Base-by-base conservation (phyloP, 2,113 vertebrate genomes). In the Hydropotes inermis region DNA sequence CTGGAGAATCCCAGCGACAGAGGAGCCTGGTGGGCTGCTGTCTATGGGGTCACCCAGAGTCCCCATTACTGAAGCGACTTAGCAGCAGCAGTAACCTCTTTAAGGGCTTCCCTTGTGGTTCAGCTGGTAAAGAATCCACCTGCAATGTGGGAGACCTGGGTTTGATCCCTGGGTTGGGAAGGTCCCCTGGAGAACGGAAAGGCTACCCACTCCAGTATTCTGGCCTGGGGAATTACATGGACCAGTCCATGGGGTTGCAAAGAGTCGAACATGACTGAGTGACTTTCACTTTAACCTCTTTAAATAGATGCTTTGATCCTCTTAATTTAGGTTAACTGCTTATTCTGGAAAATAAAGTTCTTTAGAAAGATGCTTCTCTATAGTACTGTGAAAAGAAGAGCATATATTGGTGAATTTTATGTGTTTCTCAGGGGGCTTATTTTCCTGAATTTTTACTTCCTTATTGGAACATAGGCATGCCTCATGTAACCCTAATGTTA, bases 311-410 rank as follows among this genome's bases (percentile, higher is more conserved):
- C 25, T 85, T 96, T 89, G 4, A 5, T 81, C 33, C 97, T 92
- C 45, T 67, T 91, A 57, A 67, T 89, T 92, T 93, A 78, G 58
- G n/a, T 60, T 81, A 92, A 87, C 39, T 92, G 27, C 33, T 97
- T 97, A 83, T 96, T 36, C 23, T 87, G 70, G 36, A 87, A 95
- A 96, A 91, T 79, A 93, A 92, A 96, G n/a, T 95, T 95, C 25
- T 94, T 93, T 76, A 89, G 64, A 70, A 90, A 91, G 43, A n/a
- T 67, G 27, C 21, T 90, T 91, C 7, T 83, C n/a, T 81, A 21
- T 58, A 89, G 30, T 84, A 87, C 81, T 92, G 43, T 91, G 57
- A 95, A 82, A 85, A 94, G 36, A 96, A 84, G 14, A 94, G 5
- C 8, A 70, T 93, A 55, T 94, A 17, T 83, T 93, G 67, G 57